Conservation (phyloP, 2,888 invertebrate species). For the Pristionchus japonicus region DNA sequence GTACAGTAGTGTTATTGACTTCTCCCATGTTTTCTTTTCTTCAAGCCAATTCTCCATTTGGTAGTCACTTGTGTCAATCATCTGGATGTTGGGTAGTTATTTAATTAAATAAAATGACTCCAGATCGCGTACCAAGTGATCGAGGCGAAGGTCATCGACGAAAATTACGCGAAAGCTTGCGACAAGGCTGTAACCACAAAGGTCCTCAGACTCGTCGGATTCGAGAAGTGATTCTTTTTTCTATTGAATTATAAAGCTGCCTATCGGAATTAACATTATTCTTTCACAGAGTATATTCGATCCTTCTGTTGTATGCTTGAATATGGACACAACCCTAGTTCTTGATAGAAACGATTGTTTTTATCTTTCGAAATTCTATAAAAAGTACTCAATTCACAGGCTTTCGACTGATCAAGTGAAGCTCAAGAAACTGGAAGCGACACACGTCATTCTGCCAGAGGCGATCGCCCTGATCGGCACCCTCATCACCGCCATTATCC, state of each 20-base stretch:
- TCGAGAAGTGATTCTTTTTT: slow-evolving; percentile 1
- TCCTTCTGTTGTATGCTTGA: no score
- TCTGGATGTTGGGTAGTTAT: no score
- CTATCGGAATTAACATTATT: no score
- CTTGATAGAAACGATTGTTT: no score
- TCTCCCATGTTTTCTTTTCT: no score
- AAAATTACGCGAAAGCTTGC: not conserved
- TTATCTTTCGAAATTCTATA: no score
- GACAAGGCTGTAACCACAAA: not conserved
- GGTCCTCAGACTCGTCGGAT: not conserved
- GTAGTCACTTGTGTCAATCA: no score
- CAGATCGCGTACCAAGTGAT: slow-evolving; percentile 25
- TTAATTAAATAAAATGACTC: no score
- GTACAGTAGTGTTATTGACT: not conserved
- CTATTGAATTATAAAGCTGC: no score
- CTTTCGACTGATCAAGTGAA: not conserved
- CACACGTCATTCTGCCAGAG: not conserved
- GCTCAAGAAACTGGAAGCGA: not conserved
- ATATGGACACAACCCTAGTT: no score
- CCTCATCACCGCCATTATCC: not conserved
- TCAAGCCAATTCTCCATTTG: no score
- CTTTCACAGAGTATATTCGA: no score
- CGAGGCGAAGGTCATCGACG: not conserved
- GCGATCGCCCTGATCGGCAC: not conserved
- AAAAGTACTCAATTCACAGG: not conserved